A percentile compares a stretch with the other conserved stretches of the same genome.
Evolutionary conservation across 64 coral and sea anemone genomes (phyloP).

Genomic region (Dendrophyllia cribrosa): DNA sequence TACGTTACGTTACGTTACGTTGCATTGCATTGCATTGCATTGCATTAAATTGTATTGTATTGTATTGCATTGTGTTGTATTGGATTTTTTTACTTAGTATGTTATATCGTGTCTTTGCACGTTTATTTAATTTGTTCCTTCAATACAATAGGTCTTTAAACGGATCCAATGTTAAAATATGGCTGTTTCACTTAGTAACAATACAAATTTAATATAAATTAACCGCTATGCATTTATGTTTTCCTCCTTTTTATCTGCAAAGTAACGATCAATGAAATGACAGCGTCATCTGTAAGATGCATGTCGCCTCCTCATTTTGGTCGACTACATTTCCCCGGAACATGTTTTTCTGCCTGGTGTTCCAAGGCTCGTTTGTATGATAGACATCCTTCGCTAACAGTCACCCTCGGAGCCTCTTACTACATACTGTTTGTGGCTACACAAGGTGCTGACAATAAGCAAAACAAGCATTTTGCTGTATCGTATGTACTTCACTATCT

Average conservation of each 20-base stretch:
- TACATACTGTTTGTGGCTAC: slow-evolving; percentile 19
- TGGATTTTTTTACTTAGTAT: too few species aligned
- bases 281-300: slow-evolving; percentile 13
- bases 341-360: slow-evolving; percentile 18
- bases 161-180: too few species aligned
- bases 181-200: too few species aligned
- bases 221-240: background rate
- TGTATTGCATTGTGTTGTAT: too few species aligned
- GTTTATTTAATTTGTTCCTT: too few species aligned
- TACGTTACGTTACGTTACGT: too few species aligned
- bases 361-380: background rate
- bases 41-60: too few species aligned
- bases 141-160: too few species aligned
- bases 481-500: background rate
- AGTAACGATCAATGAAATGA: background rate
- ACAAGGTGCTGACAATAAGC: background rate
- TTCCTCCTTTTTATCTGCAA: background rate
- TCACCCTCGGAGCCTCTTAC: background rate
- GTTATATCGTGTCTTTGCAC: too few species aligned
- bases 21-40: too few species aligned
- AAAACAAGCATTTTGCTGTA: background rate
- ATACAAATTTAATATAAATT: background rate
- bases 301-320: slow-evolving; percentile 19
- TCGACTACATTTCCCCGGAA: background rate
- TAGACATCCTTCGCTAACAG: background rate